Percentiles rank a stretch among this genome's conserved stretches.
phyloP scores from a whole-genome alignment of 2,888 invertebrate species.

The Apotomis capreana region DNA sequence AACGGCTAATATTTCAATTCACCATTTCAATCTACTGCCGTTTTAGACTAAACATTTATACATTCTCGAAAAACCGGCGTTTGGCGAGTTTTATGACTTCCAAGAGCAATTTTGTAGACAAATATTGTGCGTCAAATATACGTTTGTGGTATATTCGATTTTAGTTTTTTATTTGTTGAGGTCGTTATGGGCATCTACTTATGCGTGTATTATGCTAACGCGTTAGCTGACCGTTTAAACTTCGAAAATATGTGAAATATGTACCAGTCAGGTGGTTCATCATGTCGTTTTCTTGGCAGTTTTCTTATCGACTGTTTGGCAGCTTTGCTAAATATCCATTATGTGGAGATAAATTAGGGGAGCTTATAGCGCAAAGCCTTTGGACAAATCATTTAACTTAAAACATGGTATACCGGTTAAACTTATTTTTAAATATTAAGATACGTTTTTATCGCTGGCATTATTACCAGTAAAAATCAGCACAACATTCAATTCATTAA shows the following conservation, averaged over 20 bases:
- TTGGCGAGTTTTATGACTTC: no score
- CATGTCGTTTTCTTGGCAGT: slow-evolving; percentile 22
- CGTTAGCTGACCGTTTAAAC: slow-evolving; percentile 18
- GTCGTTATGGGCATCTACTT: not conserved
- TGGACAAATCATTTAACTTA: not conserved
- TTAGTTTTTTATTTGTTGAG: not conserved
- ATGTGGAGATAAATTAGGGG: not conserved
- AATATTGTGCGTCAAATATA: no score
- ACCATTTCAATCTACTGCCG: slow-evolving; percentile 13
- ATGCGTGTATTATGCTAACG: slow-evolving; percentile 1
- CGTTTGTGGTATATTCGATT: not conserved
- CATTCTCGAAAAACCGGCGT: not conserved
- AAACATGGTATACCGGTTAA: not conserved
- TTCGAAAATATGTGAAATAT: slow-evolving; percentile 22
- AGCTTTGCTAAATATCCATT: slow-evolving; percentile 7
- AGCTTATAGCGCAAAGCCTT: not conserved
- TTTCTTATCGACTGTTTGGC: slow-evolving; percentile 31
- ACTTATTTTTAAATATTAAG: not conserved
- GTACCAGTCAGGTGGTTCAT: slow-evolving; percentile 22
- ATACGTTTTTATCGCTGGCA: not conserved
- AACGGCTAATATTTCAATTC: slow-evolving; percentile 30
- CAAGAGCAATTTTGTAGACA: no score
- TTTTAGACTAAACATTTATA: not conserved
- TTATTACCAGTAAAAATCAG: slow-evolving; percentile 1
- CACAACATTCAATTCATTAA: slow-evolving; percentile 29